Evolutionary conservation across 1,140 invertebrate genomes (phyloP).

Genomic region (Hormaphis cornu): DNA sequence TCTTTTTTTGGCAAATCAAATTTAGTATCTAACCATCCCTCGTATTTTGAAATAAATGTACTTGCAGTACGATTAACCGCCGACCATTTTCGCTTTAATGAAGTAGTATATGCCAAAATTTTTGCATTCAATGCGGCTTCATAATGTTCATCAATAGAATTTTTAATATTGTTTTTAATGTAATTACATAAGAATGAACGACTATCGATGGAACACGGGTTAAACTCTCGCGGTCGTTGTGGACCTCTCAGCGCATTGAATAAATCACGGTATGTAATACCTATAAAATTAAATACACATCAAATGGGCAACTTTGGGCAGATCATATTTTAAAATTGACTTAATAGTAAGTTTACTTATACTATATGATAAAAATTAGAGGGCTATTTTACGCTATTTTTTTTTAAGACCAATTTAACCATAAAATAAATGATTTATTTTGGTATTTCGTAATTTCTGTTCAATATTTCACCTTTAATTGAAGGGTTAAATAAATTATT

Average conservation of each 20-base stretch:
- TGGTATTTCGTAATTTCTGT: too few relatives aligned
- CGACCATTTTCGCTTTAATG: background rate
- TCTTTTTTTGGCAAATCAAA: background rate
- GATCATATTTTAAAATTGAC: conserved; percentile 4
- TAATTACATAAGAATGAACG: background rate
- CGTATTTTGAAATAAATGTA: background rate
- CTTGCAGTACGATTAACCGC: background rate
- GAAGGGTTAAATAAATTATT: too few relatives aligned
- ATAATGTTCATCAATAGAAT: background rate
- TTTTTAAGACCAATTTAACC: background rate
- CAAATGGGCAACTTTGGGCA: background rate
- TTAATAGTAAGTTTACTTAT: background rate
- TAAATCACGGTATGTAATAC: conserved; percentile 6
- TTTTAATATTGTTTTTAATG: background rate
- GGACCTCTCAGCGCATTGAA: background rate
- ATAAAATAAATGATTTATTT: too few relatives aligned
- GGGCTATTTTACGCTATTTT: background rate
- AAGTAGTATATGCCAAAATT: background rate
- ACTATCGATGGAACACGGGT: background rate
- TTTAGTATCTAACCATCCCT: background rate
- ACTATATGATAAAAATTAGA: background rate
- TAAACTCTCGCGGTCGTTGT: background rate
- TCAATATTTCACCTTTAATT: too few relatives aligned
- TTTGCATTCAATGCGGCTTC: background rate
- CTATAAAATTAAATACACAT: background rate